These are phyloP conservation scores for Albula glossodonta DNA, from an alignment of 2,113 vertebrate genomes.

Conservation along the genomic window DNA sequence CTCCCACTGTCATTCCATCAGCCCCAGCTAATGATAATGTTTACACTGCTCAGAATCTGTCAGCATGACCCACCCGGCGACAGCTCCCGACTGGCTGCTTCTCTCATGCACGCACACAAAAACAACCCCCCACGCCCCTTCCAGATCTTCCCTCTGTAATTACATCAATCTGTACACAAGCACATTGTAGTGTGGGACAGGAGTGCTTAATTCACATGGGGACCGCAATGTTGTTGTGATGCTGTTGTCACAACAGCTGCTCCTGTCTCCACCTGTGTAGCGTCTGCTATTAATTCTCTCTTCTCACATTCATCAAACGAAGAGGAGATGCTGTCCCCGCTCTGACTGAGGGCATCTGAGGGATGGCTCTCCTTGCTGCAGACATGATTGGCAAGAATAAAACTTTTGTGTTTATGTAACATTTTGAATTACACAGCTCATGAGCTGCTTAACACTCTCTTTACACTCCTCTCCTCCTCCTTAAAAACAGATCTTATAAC, in stretches of 20 bases:
- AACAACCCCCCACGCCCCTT: not conserved
- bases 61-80: not conserved
- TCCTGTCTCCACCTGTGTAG: not conserved
- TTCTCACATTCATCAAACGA: not conserved
- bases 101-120: not conserved
- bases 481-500: not conserved
- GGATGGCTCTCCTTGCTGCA: not conserved
- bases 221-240: not conserved
- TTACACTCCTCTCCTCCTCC: not conserved
- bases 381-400: not conserved
- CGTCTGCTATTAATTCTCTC: not conserved
- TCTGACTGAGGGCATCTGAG: not conserved
- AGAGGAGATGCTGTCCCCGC: not conserved
- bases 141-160: not conserved
- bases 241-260: not conserved
- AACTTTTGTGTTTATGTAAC: not conserved
- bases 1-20: not conserved
- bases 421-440: not conserved
- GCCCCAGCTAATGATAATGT: not conserved
- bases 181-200: not conserved
- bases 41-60: not conserved
- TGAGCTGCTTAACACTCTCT: not conserved
- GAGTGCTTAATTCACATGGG: not conserved
- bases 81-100: not conserved
- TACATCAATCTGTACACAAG: not conserved